These are phyloP conservation scores for Rhombomys opimus DNA, from an alignment of 2,113 vertebrate genomes.

Conservation along the genomic window DNA sequence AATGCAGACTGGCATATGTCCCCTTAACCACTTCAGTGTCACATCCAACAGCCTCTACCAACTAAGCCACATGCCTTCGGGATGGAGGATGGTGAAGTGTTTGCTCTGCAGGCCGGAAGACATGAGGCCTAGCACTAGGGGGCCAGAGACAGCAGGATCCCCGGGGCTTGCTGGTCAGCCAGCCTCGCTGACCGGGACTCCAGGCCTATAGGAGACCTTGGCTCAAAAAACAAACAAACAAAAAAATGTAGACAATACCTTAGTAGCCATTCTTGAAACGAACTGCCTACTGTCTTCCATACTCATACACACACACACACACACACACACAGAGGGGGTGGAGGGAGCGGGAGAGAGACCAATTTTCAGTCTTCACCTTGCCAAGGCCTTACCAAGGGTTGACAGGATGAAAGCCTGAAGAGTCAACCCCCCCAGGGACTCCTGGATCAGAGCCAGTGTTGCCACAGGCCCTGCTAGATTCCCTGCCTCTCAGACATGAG, in stretches of 20 bases:
- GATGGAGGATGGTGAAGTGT: not conserved
- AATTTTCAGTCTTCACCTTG: not conserved
- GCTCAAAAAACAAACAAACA: not conserved
- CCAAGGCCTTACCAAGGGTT: too few relatives aligned
- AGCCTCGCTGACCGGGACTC: not conserved
- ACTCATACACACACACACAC: not conserved
- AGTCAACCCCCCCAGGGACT: not conserved
- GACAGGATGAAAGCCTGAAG: not conserved
- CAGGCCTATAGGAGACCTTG: not conserved
- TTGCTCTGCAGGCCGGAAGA: not conserved
- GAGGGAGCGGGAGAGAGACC: too few relatives aligned
- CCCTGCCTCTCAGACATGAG: not conserved
- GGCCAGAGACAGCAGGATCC: not conserved
- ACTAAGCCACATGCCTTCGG: not conserved
- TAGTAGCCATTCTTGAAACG: not conserved
- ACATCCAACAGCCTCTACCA: not conserved
- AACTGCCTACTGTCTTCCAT: not conserved
- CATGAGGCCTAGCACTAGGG: not conserved
- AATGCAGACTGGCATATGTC: accelerated
- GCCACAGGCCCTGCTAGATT: not conserved
- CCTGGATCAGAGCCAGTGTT: too few relatives aligned
- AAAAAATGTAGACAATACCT: not conserved
- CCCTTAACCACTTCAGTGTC: not conserved
- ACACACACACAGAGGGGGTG: too few relatives aligned
- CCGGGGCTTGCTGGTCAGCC: not conserved